Conservation (phyloP, 2,888 invertebrate species). For the Sinopyrophorus schimmeli region DNA sequence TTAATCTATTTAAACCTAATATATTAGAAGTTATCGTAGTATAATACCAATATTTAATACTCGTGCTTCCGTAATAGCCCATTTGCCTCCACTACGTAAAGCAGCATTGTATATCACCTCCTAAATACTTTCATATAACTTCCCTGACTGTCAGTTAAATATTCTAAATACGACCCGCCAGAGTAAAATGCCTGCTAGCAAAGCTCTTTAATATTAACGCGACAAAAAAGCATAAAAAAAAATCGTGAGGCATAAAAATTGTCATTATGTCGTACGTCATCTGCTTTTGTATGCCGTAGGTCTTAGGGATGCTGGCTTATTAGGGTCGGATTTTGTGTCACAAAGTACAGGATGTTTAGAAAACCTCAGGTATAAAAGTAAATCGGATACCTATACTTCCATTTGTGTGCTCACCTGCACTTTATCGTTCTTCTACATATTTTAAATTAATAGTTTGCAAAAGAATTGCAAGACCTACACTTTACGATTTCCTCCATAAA, state of each 20-base stretch:
- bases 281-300: slow-evolving; percentile 45
- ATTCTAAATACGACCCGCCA: slow-evolving; percentile 37
- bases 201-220: slow-evolving; percentile 24
- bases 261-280: slow-evolving; percentile 51
- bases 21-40: slow-evolving; percentile 43
- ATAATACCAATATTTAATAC: slow-evolving; percentile 44
- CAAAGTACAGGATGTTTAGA: slow-evolving; percentile 53
- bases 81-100: slow-evolving; percentile 39
- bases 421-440: slow-evolving; percentile 27
- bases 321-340: slow-evolving; percentile 48
- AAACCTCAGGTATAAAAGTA: slow-evolving; percentile 44
- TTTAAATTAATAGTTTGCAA: slow-evolving; percentile 22
- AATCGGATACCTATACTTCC: slow-evolving; percentile 14
- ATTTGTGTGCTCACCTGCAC: slow-evolving; percentile 33
- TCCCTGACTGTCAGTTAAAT: slow-evolving; percentile 41
- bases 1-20: slow-evolving; percentile 44
- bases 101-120: slow-evolving; percentile 44
- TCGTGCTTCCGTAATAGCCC: slow-evolving; percentile 40
- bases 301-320: slow-evolving; percentile 47
- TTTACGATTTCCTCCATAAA: too few relatives aligned
- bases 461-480: too few relatives aligned
- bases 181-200: slow-evolving; percentile 25
- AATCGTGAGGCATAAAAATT: slow-evolving; percentile 47
- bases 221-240: slow-evolving; percentile 39
- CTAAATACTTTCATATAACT: slow-evolving; percentile 44